Percentiles rank a stretch among this genome's conserved stretches.
phyloP scores from a whole-genome alignment of 2,888 invertebrate species.

The Branchipolynoe longqiensis region DNA sequence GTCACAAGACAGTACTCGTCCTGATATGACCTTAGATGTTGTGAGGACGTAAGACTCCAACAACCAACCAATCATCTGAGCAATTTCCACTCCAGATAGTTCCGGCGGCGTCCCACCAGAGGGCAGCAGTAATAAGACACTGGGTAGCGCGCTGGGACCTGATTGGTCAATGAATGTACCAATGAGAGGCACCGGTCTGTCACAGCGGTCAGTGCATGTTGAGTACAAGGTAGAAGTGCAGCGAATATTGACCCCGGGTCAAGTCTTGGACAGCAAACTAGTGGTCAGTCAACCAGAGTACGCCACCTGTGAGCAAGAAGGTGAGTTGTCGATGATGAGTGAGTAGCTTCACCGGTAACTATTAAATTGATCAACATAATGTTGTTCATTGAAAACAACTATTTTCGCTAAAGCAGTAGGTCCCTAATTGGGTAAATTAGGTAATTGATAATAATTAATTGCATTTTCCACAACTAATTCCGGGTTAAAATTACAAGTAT shows the following conservation, averaged over 20 bases:
- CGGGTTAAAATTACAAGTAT: no score
- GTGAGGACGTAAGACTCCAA: no score
- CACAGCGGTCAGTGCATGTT: constrained; percentile 77
- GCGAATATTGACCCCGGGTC: constrained; percentile 73
- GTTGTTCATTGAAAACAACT: no score
- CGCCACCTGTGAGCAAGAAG: not conserved
- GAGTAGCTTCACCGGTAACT: no score
- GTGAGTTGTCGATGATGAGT: not conserved
- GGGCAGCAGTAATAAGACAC: constrained; percentile 11
- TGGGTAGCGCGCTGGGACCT: constrained; percentile 96
- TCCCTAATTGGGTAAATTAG: no score
- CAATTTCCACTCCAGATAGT: not conserved
- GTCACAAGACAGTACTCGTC: no score
- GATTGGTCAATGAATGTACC: constrained; percentile 93
- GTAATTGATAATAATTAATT: no score
- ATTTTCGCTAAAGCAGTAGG: no score
- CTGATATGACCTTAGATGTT: no score
- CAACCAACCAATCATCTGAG: no score
- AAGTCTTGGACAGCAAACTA: constrained; percentile 66
- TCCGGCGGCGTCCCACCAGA: constrained; percentile 78
- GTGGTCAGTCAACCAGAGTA: not conserved
- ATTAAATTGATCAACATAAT: no score
- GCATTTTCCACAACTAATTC: no score
- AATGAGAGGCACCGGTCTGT: constrained; percentile 80
- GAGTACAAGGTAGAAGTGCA: constrained; percentile 82